Percentiles rank a stretch among this genome's conserved stretches.
Evolutionary conservation across 1,140 invertebrate species (phyloP).

Genomic region (Gryllus bimaculatus): DNA sequence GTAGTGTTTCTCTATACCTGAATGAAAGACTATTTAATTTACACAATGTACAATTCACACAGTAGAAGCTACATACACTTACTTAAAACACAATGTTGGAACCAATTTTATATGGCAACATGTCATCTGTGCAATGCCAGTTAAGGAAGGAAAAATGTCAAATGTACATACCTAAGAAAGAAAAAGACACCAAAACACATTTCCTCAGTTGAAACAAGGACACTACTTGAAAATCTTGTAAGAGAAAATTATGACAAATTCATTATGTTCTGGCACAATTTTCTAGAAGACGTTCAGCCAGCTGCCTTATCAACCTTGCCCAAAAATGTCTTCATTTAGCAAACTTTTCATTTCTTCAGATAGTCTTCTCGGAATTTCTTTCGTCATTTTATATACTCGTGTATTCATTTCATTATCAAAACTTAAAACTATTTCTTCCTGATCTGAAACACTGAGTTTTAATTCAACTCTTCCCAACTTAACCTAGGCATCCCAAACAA

Average conservation of each 20-base stretch:
- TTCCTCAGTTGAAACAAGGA: neutral
- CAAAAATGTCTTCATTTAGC: too few relatives aligned
- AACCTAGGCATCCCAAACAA: neutral
- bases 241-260: neutral
- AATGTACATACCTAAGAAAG: neutral
- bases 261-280: too few relatives aligned
- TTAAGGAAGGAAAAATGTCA: neutral
- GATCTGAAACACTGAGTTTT: neutral
- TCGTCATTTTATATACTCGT: too few relatives aligned
- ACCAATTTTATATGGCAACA: neutral
- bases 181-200: neutral
- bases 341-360: too few relatives aligned
- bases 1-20: neutral
- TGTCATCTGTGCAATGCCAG: neutral
- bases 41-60: neutral
- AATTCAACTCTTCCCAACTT: neutral
- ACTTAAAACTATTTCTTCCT: too few relatives aligned
- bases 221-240: neutral
- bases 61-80: neutral
- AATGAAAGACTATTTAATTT: neutral
- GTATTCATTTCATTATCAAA: too few relatives aligned
- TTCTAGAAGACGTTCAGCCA: too few relatives aligned
- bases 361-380: too few relatives aligned
- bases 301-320: too few relatives aligned
- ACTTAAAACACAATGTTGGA: neutral